These are phyloP conservation scores for Asobara japonica DNA, from an alignment of 1,140 invertebrate species.

Conservation along the genomic window DNA sequence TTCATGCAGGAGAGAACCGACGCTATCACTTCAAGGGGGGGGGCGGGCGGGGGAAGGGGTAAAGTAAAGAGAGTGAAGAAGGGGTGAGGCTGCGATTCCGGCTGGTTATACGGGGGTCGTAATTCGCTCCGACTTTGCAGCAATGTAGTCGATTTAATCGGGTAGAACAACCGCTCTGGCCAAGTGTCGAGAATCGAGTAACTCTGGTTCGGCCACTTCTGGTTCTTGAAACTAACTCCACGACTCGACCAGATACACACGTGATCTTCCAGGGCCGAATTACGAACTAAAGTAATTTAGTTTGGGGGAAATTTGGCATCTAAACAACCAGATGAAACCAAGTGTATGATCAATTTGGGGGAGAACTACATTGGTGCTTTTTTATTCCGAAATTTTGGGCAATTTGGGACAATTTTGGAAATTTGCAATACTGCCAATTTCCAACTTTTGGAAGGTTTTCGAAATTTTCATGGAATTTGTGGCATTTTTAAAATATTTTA, in stretches of 20 bases:
- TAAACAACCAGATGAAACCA: neutral
- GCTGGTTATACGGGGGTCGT: conserved; percentile 17
- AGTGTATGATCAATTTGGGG: neutral
- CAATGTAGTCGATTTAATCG: conserved; percentile 43
- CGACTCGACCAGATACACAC: neutral
- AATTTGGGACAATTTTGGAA: no score
- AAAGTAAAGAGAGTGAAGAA: neutral
- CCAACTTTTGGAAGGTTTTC: no score
- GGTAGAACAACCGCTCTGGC: conserved; percentile 44
- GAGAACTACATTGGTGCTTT: no score
- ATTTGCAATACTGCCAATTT: no score
- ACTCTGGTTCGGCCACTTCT: conserved; percentile 14
- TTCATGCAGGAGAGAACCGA: conserved; percentile 4
- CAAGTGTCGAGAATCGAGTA: conserved; percentile 20
- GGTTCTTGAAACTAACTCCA: neutral
- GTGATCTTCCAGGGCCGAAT: neutral
- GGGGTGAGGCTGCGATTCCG: neutral
- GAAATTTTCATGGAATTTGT: no score
- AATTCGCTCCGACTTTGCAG: conserved; percentile 27
- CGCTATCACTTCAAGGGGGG: neutral
- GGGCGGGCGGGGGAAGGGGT: neutral
- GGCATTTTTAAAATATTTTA: no score
- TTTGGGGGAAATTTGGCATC: neutral
- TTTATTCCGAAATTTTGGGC: no score
- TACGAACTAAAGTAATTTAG: neutral